Conservation (phyloP, 2,888 invertebrate genomes). For the Aspidiotus destructor region DNA sequence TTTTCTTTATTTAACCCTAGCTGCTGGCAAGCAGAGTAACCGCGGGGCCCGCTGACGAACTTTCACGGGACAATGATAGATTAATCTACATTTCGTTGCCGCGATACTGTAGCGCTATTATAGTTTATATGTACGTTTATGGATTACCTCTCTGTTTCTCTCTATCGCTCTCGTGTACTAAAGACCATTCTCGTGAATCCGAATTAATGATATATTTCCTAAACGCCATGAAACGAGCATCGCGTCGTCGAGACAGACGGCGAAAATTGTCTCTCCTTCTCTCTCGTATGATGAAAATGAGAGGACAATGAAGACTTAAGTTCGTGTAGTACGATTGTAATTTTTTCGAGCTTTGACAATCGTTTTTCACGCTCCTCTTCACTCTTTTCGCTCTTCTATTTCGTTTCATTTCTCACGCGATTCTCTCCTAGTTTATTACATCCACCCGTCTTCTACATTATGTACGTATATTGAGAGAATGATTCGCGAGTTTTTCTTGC, state of each 20-base stretch:
- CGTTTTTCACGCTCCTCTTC: slow-evolving; percentile 12
- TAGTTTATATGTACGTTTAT: too few species aligned
- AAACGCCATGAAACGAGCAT: neutral
- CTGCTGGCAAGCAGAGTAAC: neutral
- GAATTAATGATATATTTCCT: slow-evolving; percentile 29
- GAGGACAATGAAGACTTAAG: slow-evolving; percentile 11
- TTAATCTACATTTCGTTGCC: slow-evolving; percentile 14
- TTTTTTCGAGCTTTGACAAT: slow-evolving; percentile 12
- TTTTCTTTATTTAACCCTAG: slow-evolving; percentile 26
- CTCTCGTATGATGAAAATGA: slow-evolving; percentile 16
- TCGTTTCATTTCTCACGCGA: neutral
- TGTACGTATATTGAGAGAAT: too few species aligned
- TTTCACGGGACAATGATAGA: slow-evolving; percentile 21
- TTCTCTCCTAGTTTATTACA: too few species aligned
- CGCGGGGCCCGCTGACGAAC: neutral
- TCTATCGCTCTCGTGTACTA: neutral
- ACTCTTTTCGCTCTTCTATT: neutral
- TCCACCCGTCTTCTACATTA: too few species aligned
- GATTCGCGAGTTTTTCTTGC: too few species aligned
- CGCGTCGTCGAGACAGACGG: slow-evolving; percentile 5
- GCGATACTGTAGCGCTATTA: neutral
- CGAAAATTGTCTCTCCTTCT: slow-evolving; percentile 14
- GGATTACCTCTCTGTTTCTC: neutral
- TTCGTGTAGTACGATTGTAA: slow-evolving; percentile 12
- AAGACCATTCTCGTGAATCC: slow-evolving; percentile 16